Evolutionary conservation across 2,797 vertebrate species (phyloP).

Genomic region (Trachops cirrhosus): DNA sequence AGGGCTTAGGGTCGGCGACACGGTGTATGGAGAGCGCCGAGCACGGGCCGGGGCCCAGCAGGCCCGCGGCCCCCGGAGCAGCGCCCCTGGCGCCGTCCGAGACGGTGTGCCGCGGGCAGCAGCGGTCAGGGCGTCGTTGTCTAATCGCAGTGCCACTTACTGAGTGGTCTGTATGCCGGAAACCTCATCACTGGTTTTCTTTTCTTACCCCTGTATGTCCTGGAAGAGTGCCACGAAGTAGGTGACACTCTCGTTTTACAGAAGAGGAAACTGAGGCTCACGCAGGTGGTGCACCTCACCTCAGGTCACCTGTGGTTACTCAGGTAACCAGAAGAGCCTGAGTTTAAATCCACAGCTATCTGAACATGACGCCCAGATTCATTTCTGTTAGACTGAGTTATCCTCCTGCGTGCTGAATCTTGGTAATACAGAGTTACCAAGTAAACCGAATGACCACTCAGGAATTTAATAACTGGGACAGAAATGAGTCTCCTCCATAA

Average conservation of each 20-base stretch:
- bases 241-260: not conserved
- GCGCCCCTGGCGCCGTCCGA: not conserved
- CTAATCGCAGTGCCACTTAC: not conserved
- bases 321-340: not conserved
- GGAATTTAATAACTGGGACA: conserved; percentile 23
- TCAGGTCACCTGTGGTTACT: not conserved
- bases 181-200: not conserved
- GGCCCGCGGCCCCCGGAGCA: not conserved
- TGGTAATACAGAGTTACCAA: not conserved
- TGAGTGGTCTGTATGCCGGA: not conserved
- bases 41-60: not conserved
- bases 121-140: not conserved
- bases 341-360: not conserved
- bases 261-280: not conserved
- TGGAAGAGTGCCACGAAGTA: not conserved
- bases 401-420: not conserved
- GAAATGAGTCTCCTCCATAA: not conserved
- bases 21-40: rapidly evolving
- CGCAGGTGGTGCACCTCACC: not conserved
- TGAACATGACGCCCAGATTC: not conserved
- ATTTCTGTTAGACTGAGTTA: not conserved
- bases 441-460: not conserved
- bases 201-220: not conserved
- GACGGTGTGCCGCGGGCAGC: not conserved
- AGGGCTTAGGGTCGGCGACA: not conserved